Evolutionary conservation across 2,888 invertebrate species (phyloP).

Genomic region (Caenorhabditis sp.): DNA sequence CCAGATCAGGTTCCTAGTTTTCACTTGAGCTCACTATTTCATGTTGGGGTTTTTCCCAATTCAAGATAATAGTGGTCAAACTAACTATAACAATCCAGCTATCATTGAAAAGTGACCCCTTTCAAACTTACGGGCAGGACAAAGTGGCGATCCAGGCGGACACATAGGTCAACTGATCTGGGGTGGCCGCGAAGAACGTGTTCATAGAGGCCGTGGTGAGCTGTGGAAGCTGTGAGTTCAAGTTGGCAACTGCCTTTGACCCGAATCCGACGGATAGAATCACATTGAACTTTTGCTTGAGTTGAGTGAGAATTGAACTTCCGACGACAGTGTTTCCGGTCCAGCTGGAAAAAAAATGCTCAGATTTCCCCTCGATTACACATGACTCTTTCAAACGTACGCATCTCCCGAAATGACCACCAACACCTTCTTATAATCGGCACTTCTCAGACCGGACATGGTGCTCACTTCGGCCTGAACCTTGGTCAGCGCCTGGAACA

Average conservation of each 20-base stretch:
- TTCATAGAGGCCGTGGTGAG: constrained; percentile 60
- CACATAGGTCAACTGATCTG: constrained; percentile 72
- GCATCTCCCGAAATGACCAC: constrained; percentile 61
- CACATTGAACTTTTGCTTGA: constrained; percentile 67
- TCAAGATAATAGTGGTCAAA: too few relatives aligned
- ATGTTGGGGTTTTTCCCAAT: not conserved
- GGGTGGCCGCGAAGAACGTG: constrained; percentile 68
- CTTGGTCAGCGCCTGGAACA: constrained; percentile 65
- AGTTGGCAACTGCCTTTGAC: constrained; percentile 62
- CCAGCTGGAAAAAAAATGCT: constrained; percentile 41
- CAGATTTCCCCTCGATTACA: too few relatives aligned
- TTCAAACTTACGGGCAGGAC: constrained; percentile 69
- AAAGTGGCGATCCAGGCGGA: constrained; percentile 68
- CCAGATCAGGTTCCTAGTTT: too few relatives aligned
- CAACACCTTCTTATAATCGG: constrained; percentile 66
- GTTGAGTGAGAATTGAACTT: constrained; percentile 50
- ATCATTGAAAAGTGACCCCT: not conserved
- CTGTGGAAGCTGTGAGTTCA: constrained; percentile 61
- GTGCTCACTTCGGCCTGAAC: constrained; percentile 63
- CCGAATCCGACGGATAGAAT: constrained; percentile 69
- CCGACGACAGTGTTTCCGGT: constrained; percentile 68
- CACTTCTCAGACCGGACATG: constrained; percentile 49
- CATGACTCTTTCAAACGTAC: too few relatives aligned
- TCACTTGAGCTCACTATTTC: too few relatives aligned
- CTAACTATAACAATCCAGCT: too few relatives aligned